phyloP scores from a whole-genome alignment of 2,113 vertebrate species.

The Conger conger region DNA sequence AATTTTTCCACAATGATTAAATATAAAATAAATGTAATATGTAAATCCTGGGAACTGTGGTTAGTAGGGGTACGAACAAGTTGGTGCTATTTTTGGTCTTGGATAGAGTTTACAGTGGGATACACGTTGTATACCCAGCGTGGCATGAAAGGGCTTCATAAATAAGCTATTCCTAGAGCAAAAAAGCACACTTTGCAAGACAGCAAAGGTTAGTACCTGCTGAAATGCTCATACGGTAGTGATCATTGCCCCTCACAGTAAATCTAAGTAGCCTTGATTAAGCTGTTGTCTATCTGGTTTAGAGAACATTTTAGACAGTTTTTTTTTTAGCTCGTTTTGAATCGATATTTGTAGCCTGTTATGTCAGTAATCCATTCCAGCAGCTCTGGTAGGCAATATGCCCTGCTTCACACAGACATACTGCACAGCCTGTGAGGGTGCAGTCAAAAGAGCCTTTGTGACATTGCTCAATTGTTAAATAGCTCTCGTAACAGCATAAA shows the following conservation, averaged over 20 bases:
- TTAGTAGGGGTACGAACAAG: background rate
- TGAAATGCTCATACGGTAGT: background rate
- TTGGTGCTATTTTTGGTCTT: background rate
- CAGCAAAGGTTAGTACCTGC: background rate
- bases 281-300: background rate
- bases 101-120: background rate
- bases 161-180: background rate
- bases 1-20: background rate
- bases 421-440: background rate
- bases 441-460: background rate
- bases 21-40: background rate
- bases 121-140: background rate
- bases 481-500: background rate
- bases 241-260: background rate
- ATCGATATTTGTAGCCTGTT: background rate
- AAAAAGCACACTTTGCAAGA: background rate
- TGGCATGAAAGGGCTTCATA: background rate
- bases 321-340: background rate
- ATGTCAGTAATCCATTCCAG: background rate
- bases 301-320: background rate
- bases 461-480: background rate
- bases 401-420: background rate
- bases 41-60: background rate
- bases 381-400: background rate
- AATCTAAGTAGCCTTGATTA: background rate